A percentile compares a stretch with the other conserved stretches of the same genome.
These are phyloP conservation scores for Epistrophella euchroma DNA, from an alignment of 2,888 invertebrate species.

Conservation along the genomic window DNA sequence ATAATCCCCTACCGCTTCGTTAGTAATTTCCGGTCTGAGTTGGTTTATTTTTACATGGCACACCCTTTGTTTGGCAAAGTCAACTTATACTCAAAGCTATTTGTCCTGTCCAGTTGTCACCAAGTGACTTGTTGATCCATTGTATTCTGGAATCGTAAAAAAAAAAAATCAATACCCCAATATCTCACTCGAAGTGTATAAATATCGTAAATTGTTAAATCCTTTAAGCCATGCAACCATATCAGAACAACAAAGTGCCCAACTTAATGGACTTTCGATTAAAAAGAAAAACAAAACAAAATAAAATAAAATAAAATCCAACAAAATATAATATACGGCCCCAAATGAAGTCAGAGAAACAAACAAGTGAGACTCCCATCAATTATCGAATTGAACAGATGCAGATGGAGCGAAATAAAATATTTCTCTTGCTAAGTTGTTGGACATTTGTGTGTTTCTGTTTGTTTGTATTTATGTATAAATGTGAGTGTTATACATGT, in stretches of 20 bases:
- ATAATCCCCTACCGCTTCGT: constrained; percentile 21
- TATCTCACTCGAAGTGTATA: constrained; percentile 2
- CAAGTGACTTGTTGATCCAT: constrained; percentile 72
- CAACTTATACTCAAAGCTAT: constrained; percentile 52
- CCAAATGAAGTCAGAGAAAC: constrained; percentile 41
- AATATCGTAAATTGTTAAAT: constrained; percentile 9
- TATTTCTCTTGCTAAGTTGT: constrained; percentile 60
- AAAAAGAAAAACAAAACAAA: constrained; percentile 27
- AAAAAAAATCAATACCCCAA: constrained; percentile 4
- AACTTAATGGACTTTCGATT: constrained; percentile 60
- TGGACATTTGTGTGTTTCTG: constrained; percentile 17
- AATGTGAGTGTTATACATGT: constrained; percentile 34
- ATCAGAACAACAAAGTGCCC: constrained; percentile 54
- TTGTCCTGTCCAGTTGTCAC: constrained; percentile 62
- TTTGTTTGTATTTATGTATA: not conserved
- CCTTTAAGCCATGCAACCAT: constrained; percentile 62
- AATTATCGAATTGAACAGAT: constrained; percentile 70
- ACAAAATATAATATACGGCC: not conserved
- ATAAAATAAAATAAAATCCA: constrained; percentile 21
- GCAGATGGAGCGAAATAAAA: constrained; percentile 69
- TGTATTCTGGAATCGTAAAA: constrained; percentile 38
- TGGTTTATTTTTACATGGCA: constrained; percentile 36
- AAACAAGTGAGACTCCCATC: constrained; percentile 61
- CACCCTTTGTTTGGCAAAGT: constrained; percentile 47
- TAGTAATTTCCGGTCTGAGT: constrained; percentile 23